A percentile compares a stretch with the other conserved stretches of the same genome.
Evolutionary conservation across 2,888 invertebrate genomes (phyloP).

Genomic region (Diogma glabrata): DNA sequence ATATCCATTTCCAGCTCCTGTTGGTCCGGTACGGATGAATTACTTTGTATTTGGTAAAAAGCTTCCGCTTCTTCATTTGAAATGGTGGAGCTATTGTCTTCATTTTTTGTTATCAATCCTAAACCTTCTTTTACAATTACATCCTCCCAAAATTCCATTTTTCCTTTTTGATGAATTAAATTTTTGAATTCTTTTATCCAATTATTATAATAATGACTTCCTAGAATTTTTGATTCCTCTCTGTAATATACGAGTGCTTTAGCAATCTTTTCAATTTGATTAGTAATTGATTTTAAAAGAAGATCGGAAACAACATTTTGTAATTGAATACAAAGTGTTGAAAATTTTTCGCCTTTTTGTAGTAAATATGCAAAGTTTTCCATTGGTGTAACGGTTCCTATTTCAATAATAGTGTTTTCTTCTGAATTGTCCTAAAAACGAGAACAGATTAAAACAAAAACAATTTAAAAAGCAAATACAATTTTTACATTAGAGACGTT

Average conservation of each 20-base stretch:
- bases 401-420: slow-evolving; percentile 24
- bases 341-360: slow-evolving; percentile 32
- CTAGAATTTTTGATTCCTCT: slow-evolving; percentile 34
- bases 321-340: slow-evolving; percentile 26
- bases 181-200: slow-evolving; percentile 30
- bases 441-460: too few species aligned
- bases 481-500: too few species aligned
- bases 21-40: neutral
- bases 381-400: slow-evolving; percentile 49
- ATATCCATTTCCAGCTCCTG: neutral
- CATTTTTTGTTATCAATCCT: slow-evolving; percentile 22
- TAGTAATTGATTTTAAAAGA: slow-evolving; percentile 24
- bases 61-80: slow-evolving; percentile 15
- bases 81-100: slow-evolving; percentile 14
- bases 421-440: slow-evolving; percentile 16
- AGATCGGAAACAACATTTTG: slow-evolving; percentile 27
- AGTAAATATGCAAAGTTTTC: slow-evolving; percentile 45
- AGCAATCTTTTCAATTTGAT: slow-evolving; percentile 25
- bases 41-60: slow-evolving; percentile 13
- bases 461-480: too few species aligned
- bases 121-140: slow-evolving; percentile 26
- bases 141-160: slow-evolving; percentile 30
- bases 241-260: slow-evolving; percentile 27
- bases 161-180: slow-evolving; percentile 24
- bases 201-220: slow-evolving; percentile 28